Evolutionary conservation across 2,797 vertebrate species (phyloP).

Genomic region (Leontopithecus rosalia): DNA sequence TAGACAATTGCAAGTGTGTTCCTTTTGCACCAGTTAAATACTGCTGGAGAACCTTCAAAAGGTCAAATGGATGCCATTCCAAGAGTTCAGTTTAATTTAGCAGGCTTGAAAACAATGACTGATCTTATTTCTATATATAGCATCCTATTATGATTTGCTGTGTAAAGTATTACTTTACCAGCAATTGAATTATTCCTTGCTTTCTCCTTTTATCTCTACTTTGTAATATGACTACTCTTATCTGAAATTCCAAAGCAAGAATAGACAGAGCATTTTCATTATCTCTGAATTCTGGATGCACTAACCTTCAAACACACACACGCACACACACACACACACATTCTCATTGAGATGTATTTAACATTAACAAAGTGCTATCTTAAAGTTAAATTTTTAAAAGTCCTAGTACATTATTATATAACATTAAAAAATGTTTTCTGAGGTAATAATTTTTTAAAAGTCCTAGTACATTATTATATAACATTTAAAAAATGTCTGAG

Average conservation of each 20-base stretch:
- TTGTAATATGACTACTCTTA: constrained; percentile 46
- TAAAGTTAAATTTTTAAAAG: background rate
- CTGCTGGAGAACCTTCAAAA: constrained; percentile 72
- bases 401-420: background rate
- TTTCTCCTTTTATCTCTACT: constrained; percentile 68
- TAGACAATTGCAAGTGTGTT: constrained; percentile 67
- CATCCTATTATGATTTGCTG: constrained; percentile 71
- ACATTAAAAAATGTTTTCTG: background rate
- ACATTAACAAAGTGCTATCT: background rate
- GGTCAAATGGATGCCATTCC: constrained; percentile 85
- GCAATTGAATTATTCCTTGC: constrained; percentile 62
- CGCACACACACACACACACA: background rate
- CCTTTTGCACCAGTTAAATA: constrained; percentile 82
- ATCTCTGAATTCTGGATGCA: constrained; percentile 43
- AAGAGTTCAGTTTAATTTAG: constrained; percentile 84
- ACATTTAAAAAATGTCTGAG: background rate
- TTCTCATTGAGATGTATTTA: background rate
- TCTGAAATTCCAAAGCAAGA: constrained; percentile 66
- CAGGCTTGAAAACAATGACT: constrained; percentile 85
- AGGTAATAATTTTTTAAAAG: background rate
- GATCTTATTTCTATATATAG: constrained; percentile 88
- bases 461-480: background rate
- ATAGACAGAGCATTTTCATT: constrained; percentile 30
- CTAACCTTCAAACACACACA: background rate
- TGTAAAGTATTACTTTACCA: constrained; percentile 37